Conservation (phyloP, 2,888 invertebrate genomes). For the Macaria notata region DNA sequence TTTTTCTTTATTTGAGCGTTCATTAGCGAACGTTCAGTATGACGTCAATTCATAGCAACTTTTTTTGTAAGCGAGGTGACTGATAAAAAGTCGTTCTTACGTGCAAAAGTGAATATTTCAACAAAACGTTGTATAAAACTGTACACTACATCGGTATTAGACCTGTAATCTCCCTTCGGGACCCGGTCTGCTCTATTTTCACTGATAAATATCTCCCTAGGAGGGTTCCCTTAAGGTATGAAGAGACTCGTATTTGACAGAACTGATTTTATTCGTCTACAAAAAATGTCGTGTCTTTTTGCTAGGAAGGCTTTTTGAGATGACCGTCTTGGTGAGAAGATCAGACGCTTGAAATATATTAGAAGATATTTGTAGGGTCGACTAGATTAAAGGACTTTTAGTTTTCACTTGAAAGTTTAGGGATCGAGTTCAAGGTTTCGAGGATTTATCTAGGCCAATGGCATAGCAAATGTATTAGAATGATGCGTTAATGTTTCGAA, state of each 20-base stretch:
- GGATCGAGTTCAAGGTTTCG: too few species aligned
- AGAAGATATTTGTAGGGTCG: too few species aligned
- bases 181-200: slow-evolving; percentile 25
- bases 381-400: too few species aligned
- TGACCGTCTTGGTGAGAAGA: neutral
- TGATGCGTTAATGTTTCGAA: too few species aligned
- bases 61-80: too few species aligned
- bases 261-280: slow-evolving; percentile 28
- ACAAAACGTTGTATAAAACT: slow-evolving; percentile 22
- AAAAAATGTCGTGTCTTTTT: slow-evolving; percentile 14
- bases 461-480: too few species aligned
- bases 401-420: too few species aligned
- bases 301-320: slow-evolving; percentile 1
- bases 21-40: too few species aligned
- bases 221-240: slow-evolving; percentile 31
- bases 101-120: slow-evolving; percentile 21
- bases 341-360: neutral
- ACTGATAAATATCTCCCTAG: slow-evolving; percentile 33
- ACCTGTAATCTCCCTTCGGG: slow-evolving; percentile 28
- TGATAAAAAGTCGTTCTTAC: neutral
- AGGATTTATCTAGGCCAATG: too few species aligned
- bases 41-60: too few species aligned
- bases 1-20: too few species aligned
- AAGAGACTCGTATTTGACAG: slow-evolving; percentile 26
- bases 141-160: slow-evolving; percentile 30